phyloP scores from a whole-genome alignment of 2,888 invertebrate genomes.

The Sycophila texana region DNA sequence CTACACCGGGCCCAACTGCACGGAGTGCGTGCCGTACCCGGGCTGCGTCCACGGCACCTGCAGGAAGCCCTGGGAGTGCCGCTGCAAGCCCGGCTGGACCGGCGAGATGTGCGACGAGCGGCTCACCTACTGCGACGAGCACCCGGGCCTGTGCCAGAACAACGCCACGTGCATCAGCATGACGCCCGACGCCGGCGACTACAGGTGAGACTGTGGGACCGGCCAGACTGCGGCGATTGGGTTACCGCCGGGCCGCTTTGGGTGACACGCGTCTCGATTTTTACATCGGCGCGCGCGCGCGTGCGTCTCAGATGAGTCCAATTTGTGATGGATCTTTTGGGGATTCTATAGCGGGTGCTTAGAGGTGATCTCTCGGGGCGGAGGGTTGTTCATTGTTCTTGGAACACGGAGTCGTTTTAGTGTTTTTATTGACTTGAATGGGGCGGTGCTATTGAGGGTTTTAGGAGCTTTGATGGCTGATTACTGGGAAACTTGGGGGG shows the following conservation, averaged over 20 bases:
- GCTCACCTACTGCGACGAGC: slow-evolving; percentile 88
- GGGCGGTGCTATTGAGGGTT: no score
- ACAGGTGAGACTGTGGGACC: slow-evolving; percentile 77
- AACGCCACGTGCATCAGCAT: slow-evolving; percentile 88
- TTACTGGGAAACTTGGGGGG: no score
- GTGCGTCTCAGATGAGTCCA: no score
- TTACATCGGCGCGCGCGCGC: no score
- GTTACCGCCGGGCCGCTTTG: not conserved
- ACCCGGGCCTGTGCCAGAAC: slow-evolving; percentile 86
- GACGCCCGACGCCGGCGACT: slow-evolving; percentile 86
- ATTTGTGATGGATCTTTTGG: no score
- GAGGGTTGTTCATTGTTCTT: no score
- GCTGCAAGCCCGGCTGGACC: slow-evolving; percentile 91
- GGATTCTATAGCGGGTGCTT: no score
- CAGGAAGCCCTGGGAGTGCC: slow-evolving; percentile 92
- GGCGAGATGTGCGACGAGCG: slow-evolving; percentile 95
- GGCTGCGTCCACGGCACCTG: slow-evolving; percentile 92
- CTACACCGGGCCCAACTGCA: slow-evolving; percentile 87
- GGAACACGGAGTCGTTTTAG: no score
- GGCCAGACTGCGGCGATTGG: not conserved
- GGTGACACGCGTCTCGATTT: no score
- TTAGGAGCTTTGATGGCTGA: no score
- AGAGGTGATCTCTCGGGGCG: no score
- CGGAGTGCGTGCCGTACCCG: slow-evolving; percentile 89
- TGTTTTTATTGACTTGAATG: no score